Percentiles rank a stretch among this genome's conserved stretches.
Evolutionary conservation across 2,888 invertebrate genomes (phyloP).

Genomic region (Ennomos quercinarius): DNA sequence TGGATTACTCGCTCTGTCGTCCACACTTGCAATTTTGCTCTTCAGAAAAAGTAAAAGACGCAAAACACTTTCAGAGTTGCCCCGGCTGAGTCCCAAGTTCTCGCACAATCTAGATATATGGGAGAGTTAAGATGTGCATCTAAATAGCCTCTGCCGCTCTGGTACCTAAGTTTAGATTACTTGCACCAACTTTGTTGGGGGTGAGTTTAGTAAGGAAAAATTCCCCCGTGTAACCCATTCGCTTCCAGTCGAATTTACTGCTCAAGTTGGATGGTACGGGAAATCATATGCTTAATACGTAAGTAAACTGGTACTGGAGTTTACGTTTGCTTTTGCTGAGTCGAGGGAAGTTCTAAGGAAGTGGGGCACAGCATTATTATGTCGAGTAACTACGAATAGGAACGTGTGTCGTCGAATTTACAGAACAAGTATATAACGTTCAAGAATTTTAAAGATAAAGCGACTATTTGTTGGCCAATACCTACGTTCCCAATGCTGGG

Average conservation of each 20-base stretch:
- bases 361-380: not conserved
- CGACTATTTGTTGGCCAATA: too few relatives aligned
- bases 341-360: constrained; percentile 18
- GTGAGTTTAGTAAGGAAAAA: constrained; percentile 52
- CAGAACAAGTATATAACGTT: too few relatives aligned
- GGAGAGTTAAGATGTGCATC: constrained; percentile 84
- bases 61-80: constrained; percentile 62
- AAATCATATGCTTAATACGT: constrained; percentile 51
- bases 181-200: constrained; percentile 76
- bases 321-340: constrained; percentile 25
- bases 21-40: constrained; percentile 51
- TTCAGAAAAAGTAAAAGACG: constrained; percentile 39
- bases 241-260: constrained; percentile 76
- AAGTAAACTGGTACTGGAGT: constrained; percentile 47
- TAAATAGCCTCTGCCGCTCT: constrained; percentile 82
- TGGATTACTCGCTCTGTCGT: constrained; percentile 56
- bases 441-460: too few relatives aligned
- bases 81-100: constrained; percentile 55
- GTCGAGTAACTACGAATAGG: not conserved
- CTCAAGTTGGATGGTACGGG: constrained; percentile 63
- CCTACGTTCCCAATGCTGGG: too few relatives aligned
- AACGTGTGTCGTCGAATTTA: too few relatives aligned
- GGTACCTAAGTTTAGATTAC: constrained; percentile 85
- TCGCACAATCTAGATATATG: constrained; percentile 82
- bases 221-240: constrained; percentile 74